phyloP scores from a whole-genome alignment of 2,888 invertebrate species.

The Leucophenga montana region DNA sequence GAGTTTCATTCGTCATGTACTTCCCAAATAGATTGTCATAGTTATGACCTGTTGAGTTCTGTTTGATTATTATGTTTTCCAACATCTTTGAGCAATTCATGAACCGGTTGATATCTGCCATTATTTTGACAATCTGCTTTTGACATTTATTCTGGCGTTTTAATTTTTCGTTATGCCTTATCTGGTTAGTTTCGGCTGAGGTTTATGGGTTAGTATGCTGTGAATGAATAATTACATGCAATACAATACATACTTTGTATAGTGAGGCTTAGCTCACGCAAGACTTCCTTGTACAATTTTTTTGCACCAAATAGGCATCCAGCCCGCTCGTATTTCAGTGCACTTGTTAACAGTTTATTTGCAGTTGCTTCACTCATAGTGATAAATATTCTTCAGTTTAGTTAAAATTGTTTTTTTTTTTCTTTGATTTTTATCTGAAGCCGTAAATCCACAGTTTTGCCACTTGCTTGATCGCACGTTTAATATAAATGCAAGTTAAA shows the following conservation, averaged over 20 bases:
- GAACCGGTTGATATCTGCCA: background rate
- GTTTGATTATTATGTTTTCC: background rate
- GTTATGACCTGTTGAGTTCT: background rate
- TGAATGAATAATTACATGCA: background rate
- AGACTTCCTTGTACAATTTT: background rate
- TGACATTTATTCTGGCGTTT: background rate
- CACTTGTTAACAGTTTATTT: background rate
- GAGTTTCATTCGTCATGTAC: background rate
- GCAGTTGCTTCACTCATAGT: background rate
- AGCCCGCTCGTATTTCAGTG: background rate
- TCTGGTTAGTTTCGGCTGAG: background rate
- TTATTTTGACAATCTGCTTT: background rate
- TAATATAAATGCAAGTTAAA: too few species aligned
- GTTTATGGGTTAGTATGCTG: background rate
- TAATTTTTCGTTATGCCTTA: background rate
- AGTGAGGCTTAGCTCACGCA: background rate
- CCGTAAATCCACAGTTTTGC: too few species aligned
- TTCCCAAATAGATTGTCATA: constrained; percentile 5
- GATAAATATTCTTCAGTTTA: too few species aligned
- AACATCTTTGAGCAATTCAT: background rate
- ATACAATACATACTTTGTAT: background rate
- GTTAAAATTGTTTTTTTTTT: too few species aligned
- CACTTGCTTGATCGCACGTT: too few species aligned
- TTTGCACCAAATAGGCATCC: background rate
- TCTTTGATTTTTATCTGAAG: too few species aligned